A percentile compares a stretch with the other conserved stretches of the same genome.
Conservation (phyloP, 2,113 vertebrate species). For the Alectura lathami region DNA sequence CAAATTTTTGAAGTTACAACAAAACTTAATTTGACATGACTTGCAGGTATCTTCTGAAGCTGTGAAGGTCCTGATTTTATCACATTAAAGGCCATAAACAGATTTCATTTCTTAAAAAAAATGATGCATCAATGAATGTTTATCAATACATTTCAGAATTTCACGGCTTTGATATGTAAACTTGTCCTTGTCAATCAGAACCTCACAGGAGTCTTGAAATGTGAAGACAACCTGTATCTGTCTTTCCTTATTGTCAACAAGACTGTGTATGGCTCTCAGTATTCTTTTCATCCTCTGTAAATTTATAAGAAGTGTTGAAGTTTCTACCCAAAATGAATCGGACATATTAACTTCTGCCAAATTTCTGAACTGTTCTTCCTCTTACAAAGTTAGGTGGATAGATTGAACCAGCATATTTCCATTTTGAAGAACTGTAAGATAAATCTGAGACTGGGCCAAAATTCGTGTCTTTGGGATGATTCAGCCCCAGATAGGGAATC, state of each 20-base stretch:
- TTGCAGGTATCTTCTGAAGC: not conserved
- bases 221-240: not conserved
- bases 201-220: not conserved
- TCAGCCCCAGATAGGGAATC: not conserved
- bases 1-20: not conserved
- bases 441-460: not conserved
- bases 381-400: not conserved
- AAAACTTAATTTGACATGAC: not conserved
- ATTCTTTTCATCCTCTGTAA: not conserved
- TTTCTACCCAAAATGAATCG: not conserved
- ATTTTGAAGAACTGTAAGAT: not conserved
- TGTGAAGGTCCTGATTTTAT: not conserved
- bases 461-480: rapidly evolving
- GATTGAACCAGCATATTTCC: not conserved
- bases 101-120: not conserved
- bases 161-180: not conserved
- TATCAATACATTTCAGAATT: not conserved
- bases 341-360: not conserved
- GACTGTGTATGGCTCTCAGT: not conserved
- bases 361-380: not conserved
- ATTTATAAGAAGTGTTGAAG: not conserved
- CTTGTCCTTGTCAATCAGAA: not conserved
- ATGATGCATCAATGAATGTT: not conserved
- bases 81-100: not conserved
- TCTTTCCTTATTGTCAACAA: not conserved